These are phyloP conservation scores for Australoheros facetus DNA, from an alignment of 2,797 vertebrate genomes.

Conservation along the genomic window DNA sequence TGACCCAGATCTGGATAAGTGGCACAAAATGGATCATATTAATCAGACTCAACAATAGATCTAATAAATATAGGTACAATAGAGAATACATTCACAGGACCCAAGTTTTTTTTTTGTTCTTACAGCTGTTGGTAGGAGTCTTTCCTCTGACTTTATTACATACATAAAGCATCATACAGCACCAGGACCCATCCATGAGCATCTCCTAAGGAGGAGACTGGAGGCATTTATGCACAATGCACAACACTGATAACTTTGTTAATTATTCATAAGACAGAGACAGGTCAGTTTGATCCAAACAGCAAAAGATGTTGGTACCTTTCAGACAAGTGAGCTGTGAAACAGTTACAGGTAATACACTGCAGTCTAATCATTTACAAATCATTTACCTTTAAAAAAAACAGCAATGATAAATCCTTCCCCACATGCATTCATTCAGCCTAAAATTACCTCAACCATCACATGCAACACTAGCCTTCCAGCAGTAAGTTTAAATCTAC, in stretches of 20 bases:
- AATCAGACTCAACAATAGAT: neutral
- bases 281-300: neutral
- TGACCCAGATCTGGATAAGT: neutral
- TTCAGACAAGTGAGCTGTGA: neutral
- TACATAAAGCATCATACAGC: neutral
- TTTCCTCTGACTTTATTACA: neutral
- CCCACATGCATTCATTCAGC: neutral
- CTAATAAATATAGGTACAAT: neutral
- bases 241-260: neutral
- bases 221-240: neutral
- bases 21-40: neutral
- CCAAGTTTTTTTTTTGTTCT: neutral
- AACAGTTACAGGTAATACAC: neutral
- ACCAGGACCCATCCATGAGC: neutral
- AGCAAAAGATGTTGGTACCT: neutral
- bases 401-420: neutral
- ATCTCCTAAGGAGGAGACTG: neutral
- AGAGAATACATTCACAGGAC: neutral
- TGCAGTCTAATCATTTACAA: neutral
- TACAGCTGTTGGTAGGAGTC: neutral
- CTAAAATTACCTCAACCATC: neutral
- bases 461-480: neutral
- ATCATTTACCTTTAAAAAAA: neutral
- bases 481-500: neutral
- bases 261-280: neutral